Evolutionary conservation across 2,113 vertebrate genomes (phyloP), one percentile per base, ranked within the genome.

Genomic region (Amphilophus citrinellus): DNA sequence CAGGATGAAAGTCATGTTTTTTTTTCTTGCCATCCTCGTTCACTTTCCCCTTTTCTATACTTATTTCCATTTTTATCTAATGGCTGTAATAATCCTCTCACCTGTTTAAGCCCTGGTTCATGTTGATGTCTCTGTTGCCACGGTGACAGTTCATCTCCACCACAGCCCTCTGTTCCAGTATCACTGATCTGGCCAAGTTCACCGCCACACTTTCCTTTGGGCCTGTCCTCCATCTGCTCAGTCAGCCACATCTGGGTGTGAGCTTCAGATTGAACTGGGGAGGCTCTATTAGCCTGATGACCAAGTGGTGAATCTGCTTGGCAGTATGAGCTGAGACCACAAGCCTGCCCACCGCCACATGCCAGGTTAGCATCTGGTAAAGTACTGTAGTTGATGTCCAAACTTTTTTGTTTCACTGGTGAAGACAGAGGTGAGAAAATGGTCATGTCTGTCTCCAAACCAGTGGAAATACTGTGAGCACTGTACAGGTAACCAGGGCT

Each of bases 171-270:
- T 42, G 32, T 32, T 59, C 61, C 80, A 32, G 66, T 22, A 4
- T 30, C 27, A 4, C 24, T 18, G 3, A 18, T 58, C 0, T 78
- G 82, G 62, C 59, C 44, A 2, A 42, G 61, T 35, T 84, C 77
- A 6, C 27, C 56, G 10, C 80, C 84, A 1, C 3, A 24, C 27
- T 91, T 85, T 11, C 11, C 59, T 65, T 56, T 84, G 30, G 83
- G 95, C 91, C 94, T 88, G 86, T 96, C 95, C 88, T 97, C 98
- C 95, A 99, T 90, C 95, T 99, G 98, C 66, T 99, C 97, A 1
- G 97, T 98, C 76, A 99, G 97, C 98, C 98, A 99, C 97, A 98
- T 98, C 79, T 99, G 97, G 27, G 98, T 99, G 84, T 97, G 96
- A 27, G 98, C 94, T 1, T 97, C 96, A 0, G 98, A 96, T 88